A percentile compares a stretch with the other conserved stretches of the same genome.
These are phyloP conservation scores for Drosophila ambigua DNA, from an alignment of 1,140 invertebrate genomes.

Conservation along the genomic window DNA sequence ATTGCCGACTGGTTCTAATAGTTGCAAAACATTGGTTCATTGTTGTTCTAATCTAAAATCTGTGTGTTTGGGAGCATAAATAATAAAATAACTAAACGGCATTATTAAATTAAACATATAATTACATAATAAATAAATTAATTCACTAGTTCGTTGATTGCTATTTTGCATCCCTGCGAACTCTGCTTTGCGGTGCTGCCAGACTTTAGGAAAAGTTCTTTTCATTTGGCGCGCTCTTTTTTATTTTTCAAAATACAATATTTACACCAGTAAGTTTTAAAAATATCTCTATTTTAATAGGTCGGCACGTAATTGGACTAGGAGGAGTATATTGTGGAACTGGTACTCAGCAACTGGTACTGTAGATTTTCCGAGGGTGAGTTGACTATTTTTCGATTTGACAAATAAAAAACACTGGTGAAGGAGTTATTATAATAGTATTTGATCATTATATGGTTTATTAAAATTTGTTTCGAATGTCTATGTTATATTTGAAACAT, in stretches of 20 bases:
- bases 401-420: not conserved
- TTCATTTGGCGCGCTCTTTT: not conserved
- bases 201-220: not conserved
- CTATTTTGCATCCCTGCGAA: not conserved
- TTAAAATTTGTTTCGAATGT: slow-evolving; percentile 64
- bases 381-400: too few relatives aligned
- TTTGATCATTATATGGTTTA: slow-evolving; percentile 59
- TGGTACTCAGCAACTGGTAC: too few relatives aligned
- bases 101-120: too few relatives aligned
- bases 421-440: not conserved
- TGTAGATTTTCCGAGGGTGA: too few relatives aligned
- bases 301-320: too few relatives aligned
- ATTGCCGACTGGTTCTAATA: not conserved
- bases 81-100: too few relatives aligned
- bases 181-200: not conserved
- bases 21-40: too few relatives aligned
- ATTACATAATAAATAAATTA: not conserved
- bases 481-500: slow-evolving; percentile 59
- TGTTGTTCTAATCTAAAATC: too few relatives aligned
- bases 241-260: not conserved
- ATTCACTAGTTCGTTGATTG: not conserved
- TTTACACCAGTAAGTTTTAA: too few relatives aligned
- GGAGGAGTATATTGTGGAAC: too few relatives aligned
- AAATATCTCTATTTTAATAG: too few relatives aligned
- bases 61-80: too few relatives aligned